Evolutionary conservation across 37 sponge, comb jelly and placozoan genomes (phyloP).

Genomic region (Chondrosia reniformis): DNA sequence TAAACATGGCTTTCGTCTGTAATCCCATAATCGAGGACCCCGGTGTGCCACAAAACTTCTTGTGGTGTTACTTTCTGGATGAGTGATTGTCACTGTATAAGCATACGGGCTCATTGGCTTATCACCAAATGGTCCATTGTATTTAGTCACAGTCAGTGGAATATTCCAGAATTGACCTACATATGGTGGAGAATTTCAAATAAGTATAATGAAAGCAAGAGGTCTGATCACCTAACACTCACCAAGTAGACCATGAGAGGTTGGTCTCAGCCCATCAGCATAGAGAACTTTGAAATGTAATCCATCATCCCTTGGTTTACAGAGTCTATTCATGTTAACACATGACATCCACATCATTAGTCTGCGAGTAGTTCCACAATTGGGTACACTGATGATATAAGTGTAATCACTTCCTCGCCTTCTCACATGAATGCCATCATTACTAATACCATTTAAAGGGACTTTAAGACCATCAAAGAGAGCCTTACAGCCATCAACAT

Average conservation of each 20-base stretch:
- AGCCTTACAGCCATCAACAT: background rate
- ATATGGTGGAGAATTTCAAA: no score
- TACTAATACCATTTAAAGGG: background rate
- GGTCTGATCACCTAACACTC: no score
- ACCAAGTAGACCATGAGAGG: slow-evolving; percentile 60
- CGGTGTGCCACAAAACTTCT: slow-evolving; percentile 12
- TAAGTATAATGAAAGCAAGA: no score
- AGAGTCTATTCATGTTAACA: background rate
- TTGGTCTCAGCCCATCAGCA: slow-evolving; percentile 35
- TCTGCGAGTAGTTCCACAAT: slow-evolving; percentile 25
- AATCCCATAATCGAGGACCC: slow-evolving; percentile 25
- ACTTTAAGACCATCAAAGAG: background rate
- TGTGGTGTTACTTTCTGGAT: background rate
- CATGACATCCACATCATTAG: slow-evolving; percentile 56
- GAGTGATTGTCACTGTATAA: background rate
- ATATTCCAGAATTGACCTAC: slow-evolving; percentile 14
- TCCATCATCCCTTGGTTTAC: background rate
- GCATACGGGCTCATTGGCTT: background rate
- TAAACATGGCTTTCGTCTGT: slow-evolving; percentile 4
- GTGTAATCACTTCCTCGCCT: background rate
- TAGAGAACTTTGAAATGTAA: slow-evolving; percentile 27
- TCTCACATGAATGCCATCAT: background rate
- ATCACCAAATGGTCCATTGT: background rate
- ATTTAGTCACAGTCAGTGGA: background rate
- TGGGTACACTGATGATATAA: slow-evolving; percentile 39